These are phyloP conservation scores for Parazoanthus darwini DNA, from an alignment of 92 coral and sea anemone species.

Conservation along the genomic window DNA sequence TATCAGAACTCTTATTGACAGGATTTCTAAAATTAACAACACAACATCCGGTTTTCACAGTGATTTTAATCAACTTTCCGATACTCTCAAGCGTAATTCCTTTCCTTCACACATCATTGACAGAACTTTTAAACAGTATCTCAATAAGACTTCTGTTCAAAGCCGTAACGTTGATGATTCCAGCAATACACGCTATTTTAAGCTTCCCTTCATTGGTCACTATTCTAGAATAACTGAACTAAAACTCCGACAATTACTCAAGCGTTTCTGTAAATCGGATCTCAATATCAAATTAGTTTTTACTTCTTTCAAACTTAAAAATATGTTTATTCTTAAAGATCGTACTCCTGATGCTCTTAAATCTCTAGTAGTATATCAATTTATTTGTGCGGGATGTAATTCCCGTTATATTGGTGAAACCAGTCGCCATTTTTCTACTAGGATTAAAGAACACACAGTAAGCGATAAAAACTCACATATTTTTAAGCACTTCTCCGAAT, in stretches of 20 bases:
- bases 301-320: slow-evolving; percentile 12
- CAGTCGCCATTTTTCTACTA: slow-evolving; percentile 16
- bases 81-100: slow-evolving; percentile 14
- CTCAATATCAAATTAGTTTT: slow-evolving; percentile 15
- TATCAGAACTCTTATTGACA: background rate
- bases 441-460: background rate
- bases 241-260: background rate
- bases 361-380: slow-evolving; percentile 13
- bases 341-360: slow-evolving; percentile 12
- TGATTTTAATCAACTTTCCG: background rate
- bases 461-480: slow-evolving; percentile 16
- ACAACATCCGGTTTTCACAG: background rate
- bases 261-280: slow-evolving; percentile 11
- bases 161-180: background rate
- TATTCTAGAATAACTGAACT: slow-evolving; percentile 26
- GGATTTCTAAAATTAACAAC: background rate
- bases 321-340: background rate
- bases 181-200: slow-evolving; percentile 4
- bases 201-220: slow-evolving; percentile 15
- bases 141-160: background rate
- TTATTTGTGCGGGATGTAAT: slow-evolving; percentile 27
- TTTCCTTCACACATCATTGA: slow-evolving; percentile 3
- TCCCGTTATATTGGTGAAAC: slow-evolving; percentile 34
- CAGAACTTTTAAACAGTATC: background rate
- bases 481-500: background rate